Percentiles rank a stretch among this genome's conserved stretches.
Conservation (phyloP, 2,797 vertebrate genomes). For the Kryptolebias ocellatus region DNA sequence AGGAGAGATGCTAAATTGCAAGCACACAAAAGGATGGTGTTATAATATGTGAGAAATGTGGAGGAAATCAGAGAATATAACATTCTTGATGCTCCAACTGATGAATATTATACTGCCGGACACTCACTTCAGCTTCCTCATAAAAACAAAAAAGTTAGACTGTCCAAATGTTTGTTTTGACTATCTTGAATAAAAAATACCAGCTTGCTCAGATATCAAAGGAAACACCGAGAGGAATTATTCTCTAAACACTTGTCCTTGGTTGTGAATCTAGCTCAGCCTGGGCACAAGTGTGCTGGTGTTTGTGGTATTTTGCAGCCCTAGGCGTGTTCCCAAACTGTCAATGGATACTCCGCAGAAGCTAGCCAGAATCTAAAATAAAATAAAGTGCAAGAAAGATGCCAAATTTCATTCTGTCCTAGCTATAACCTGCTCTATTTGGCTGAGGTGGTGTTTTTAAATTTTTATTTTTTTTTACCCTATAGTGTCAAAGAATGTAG, state of each 20-base stretch:
- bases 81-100: background rate
- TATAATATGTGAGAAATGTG: background rate
- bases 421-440: slow-evolving; percentile 26
- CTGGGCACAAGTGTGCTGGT: slow-evolving; percentile 13
- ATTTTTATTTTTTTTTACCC: background rate
- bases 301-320: slow-evolving; percentile 40
- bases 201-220: background rate
- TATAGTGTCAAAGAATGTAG: slow-evolving; percentile 31
- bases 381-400: slow-evolving; percentile 31
- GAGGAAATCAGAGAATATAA: background rate
- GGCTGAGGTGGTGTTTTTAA: slow-evolving; percentile 7
- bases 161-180: no score
- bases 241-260: slow-evolving; percentile 5
- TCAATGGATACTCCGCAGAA: slow-evolving; percentile 42
- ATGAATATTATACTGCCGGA: background rate
- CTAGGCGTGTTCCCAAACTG: slow-evolving; percentile 40
- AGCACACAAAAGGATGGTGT: background rate
- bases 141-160: background rate
- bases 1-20: background rate
- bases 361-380: slow-evolving; percentile 19
- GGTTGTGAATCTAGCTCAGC: slow-evolving; percentile 21
- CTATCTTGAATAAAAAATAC: no score
- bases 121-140: background rate
- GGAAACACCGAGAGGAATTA: slow-evolving; percentile 2
- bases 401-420: slow-evolving; percentile 36